Evolutionary conservation across 2,113 vertebrate species (phyloP).

Genomic region (Paradoxurus hermaphroditus): DNA sequence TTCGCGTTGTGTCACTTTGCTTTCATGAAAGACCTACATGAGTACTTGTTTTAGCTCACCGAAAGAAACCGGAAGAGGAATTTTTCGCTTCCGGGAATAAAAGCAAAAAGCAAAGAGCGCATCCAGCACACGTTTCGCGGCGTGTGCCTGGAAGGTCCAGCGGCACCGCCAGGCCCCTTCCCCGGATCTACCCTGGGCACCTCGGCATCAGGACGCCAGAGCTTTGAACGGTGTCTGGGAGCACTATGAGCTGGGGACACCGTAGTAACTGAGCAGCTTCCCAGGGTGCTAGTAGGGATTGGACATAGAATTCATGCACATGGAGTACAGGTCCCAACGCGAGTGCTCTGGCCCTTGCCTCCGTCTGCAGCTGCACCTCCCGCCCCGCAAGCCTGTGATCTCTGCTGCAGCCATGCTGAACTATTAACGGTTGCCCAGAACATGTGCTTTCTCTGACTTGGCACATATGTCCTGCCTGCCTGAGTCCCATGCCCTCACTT

Average conservation of each 20-base stretch:
- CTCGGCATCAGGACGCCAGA: background rate
- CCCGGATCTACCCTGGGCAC: background rate
- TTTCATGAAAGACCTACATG: background rate
- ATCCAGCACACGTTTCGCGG: background rate
- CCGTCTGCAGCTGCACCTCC: background rate
- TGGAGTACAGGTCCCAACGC: background rate
- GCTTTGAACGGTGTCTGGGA: background rate
- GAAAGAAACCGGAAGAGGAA: background rate
- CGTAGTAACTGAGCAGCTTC: background rate
- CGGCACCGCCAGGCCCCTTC: too few species aligned
- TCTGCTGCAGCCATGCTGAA: background rate
- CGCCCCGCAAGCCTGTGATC: background rate
- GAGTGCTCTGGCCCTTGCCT: background rate
- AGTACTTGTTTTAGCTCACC: background rate
- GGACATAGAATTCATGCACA: background rate
- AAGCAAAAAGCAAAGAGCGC: background rate
- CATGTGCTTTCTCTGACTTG: background rate
- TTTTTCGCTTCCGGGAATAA: background rate
- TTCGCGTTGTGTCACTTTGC: background rate
- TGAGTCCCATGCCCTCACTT: background rate
- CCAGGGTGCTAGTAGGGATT: background rate
- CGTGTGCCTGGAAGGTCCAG: accelerated
- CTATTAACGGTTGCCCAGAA: background rate
- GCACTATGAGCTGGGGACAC: accelerated
- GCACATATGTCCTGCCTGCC: background rate